A percentile compares a stretch with the other conserved stretches of the same genome.
Evolutionary conservation across 2,888 invertebrate genomes (phyloP).

Genomic region (Apamea anceps): DNA sequence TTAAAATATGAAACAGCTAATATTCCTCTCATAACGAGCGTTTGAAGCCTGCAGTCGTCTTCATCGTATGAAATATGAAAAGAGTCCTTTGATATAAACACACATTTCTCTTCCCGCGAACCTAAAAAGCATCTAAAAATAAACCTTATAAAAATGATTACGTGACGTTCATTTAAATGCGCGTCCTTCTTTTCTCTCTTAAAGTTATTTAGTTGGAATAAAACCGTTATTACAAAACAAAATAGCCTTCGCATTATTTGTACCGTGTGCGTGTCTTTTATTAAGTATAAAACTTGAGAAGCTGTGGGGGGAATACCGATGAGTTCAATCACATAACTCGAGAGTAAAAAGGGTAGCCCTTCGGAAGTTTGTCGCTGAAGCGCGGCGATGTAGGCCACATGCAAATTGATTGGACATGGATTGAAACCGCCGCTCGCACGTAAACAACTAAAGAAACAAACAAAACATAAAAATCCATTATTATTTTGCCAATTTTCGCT

Average conservation of each 20-base stretch:
- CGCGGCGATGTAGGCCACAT: slow-evolving; percentile 74
- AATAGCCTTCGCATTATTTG: slow-evolving; percentile 70
- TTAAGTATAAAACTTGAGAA: slow-evolving; percentile 78
- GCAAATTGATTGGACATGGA: slow-evolving; percentile 77
- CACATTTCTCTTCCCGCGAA: slow-evolving; percentile 10
- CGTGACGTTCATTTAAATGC: slow-evolving; percentile 70
- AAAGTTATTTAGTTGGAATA: slow-evolving; percentile 65
- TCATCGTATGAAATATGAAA: slow-evolving; percentile 11
- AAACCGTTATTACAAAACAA: slow-evolving; percentile 63
- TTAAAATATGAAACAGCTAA: slow-evolving; percentile 42
- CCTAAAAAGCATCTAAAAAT: slow-evolving; percentile 36
- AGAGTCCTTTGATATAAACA: slow-evolving; percentile 26
- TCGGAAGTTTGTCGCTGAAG: slow-evolving; percentile 71
- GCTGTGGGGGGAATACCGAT: slow-evolving; percentile 76
- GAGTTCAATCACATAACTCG: slow-evolving; percentile 80
- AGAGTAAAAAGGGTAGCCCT: slow-evolving; percentile 76
- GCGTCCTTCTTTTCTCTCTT: slow-evolving; percentile 61
- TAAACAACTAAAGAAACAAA: slow-evolving; percentile 48
- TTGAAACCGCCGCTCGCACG: slow-evolving; percentile 67
- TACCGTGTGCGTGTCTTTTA: slow-evolving; percentile 75
- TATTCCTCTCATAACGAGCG: slow-evolving; percentile 27
- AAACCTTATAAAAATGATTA: slow-evolving; percentile 67
- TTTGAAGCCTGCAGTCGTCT: slow-evolving; percentile 19
- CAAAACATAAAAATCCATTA: slow-evolving; percentile 46
- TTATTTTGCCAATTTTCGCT: slow-evolving; percentile 47